Evolutionary conservation across 1,140 invertebrate genomes (phyloP), one percentile per base, ranked within the genome.

Genomic region (Caenorhabditis latens): DNA sequence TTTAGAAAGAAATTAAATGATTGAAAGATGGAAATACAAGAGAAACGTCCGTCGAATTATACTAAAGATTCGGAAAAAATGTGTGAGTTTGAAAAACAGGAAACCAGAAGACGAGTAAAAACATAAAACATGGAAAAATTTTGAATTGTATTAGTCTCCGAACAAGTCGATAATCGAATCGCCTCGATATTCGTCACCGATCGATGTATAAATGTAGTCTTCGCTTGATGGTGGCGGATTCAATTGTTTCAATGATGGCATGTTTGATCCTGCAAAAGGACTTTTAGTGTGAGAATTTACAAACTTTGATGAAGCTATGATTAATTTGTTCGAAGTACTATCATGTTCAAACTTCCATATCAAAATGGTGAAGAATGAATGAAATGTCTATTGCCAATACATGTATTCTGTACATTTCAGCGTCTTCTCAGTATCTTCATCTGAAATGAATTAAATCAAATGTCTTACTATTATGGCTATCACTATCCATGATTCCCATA

Each of bases 111-210:
- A 14, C 32, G 1, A 32, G 40, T 40, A 16, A 65, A 65, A 65
- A 58, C 16, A n/a, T 58, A n/a, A 32, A 32, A 32, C 32, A 32
- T 32, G 32, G 32, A 32, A 32, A 65, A 40, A 65, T 40, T 11
- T 65, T 40, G 4, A 40, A 11, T 4, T 71, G 8, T 46, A 32
- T 50, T 50, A 79, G 53, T 79, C 71, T 16, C 71, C 71, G 11
- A 24, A 79, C 43, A 79, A 32, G 24, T 79, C 71, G 19, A 79
- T 50, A 50, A 79, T n/a, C 13, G 71, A 79, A 4, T 79, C 71
- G 16, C 71, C 71, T 43, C 71, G 43, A 79, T 79, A 79, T 4
- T 79, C 71, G n/a, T 50, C 71, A 11, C 43, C 46, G 4, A n/a
- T 79, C 7, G 9, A 11, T 46, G 71, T 53, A 79, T 79, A 79